A percentile compares a stretch with the other conserved stretches of the same genome.
phyloP scores from a whole-genome alignment of 2,113 vertebrate genomes.

The Rhipidura dahli region DNA sequence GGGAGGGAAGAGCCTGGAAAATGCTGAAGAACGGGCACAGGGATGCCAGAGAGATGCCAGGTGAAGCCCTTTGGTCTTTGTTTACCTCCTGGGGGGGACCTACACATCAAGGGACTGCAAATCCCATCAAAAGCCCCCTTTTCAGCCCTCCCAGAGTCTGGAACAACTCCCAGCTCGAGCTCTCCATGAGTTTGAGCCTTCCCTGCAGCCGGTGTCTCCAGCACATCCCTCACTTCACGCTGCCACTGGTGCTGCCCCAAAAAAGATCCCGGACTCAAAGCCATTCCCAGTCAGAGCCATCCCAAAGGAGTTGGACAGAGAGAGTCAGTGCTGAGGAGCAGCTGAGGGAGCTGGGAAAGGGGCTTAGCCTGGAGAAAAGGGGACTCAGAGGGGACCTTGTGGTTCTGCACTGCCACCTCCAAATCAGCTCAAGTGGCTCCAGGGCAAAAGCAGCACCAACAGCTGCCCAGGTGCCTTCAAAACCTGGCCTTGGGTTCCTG shows the following conservation, averaged over 20 bases:
- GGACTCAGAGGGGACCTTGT: neutral
- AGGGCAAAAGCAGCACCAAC: neutral
- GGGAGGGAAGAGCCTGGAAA: neutral
- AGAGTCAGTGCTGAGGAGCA: neutral
- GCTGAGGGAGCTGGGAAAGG: neutral
- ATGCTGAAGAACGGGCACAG: neutral
- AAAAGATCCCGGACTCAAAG: neutral
- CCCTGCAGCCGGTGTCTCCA: neutral
- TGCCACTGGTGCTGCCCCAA: neutral
- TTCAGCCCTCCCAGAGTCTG: neutral
- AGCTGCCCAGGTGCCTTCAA: neutral
- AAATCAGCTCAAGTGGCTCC: neutral
- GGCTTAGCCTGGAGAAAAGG: neutral
- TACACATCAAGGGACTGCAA: neutral
- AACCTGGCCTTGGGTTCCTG: neutral
- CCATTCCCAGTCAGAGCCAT: neutral
- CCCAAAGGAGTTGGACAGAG: neutral
- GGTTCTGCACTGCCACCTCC: neutral
- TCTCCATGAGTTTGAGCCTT: neutral
- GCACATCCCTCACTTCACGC: accelerated
- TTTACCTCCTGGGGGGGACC: neutral
- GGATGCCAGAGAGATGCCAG: neutral
- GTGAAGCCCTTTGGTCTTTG: neutral
- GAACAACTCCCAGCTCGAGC: neutral
- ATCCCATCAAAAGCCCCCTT: neutral